Percentiles rank a stretch among this genome's conserved stretches.
Evolutionary conservation across 2,797 vertebrate genomes (phyloP).

Genomic region (Cynodonichthys magdalenae): DNA sequence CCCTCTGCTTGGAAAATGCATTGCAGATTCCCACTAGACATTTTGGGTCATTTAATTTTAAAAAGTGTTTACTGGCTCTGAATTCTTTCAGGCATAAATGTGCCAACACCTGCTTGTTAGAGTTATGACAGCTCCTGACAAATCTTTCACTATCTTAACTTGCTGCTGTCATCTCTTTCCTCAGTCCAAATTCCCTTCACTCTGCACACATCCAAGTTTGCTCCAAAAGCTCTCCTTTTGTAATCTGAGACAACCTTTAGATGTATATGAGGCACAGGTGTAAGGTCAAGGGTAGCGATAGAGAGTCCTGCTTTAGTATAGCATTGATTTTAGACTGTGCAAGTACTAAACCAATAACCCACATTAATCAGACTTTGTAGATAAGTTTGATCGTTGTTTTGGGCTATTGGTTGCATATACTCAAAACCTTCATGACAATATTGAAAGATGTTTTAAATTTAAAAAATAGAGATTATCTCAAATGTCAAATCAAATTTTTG

Average conservation of each 20-base stretch:
- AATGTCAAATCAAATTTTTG: not conserved
- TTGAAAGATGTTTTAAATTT: not conserved
- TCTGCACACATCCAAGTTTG: slow-evolving; percentile 29
- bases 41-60: slow-evolving; percentile 18
- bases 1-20: slow-evolving; percentile 15
- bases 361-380: not conserved
- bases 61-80: slow-evolving; percentile 20
- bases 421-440: not conserved
- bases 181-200: slow-evolving; percentile 43
- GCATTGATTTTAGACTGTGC: slow-evolving; percentile 1
- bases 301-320: slow-evolving; percentile 1
- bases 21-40: slow-evolving; percentile 15
- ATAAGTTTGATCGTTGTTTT: not conserved
- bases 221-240: slow-evolving; percentile 16
- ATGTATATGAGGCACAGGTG: slow-evolving; percentile 9
- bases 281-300: slow-evolving; percentile 1
- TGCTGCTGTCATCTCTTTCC: slow-evolving; percentile 36
- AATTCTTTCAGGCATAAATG: slow-evolving; percentile 39
- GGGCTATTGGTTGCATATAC: not conserved
- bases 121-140: slow-evolving; percentile 34
- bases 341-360: not conserved
- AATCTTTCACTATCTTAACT: slow-evolving; percentile 50
- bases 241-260: slow-evolving; percentile 20
- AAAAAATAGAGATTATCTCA: not conserved
- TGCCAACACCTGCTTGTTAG: slow-evolving; percentile 49